Percentiles rank a stretch among this genome's conserved stretches.
Evolutionary conservation across 2,113 vertebrate genomes (phyloP).

Genomic region (Antechinus stuartii): DNA sequence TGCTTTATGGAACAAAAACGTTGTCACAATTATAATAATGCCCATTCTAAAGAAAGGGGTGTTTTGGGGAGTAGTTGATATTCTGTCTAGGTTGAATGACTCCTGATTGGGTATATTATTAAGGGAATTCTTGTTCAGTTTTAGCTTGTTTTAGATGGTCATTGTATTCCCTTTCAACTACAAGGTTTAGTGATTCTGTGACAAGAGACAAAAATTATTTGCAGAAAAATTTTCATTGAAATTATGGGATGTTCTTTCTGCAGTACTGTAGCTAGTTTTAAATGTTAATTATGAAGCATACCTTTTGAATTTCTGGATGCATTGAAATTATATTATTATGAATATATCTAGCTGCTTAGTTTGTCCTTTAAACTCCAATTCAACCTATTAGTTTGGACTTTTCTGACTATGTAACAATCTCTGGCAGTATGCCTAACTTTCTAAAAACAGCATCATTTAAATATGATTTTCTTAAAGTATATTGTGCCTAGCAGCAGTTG

Average conservation of each 20-base stretch:
- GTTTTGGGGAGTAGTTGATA: not conserved
- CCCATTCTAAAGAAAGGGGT: not conserved
- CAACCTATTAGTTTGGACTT: not conserved
- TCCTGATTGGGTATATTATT: not conserved
- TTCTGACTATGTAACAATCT: not conserved
- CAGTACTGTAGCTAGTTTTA: not conserved
- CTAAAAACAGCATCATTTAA: not conserved
- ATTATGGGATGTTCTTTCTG: not conserved
- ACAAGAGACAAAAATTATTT: not conserved
- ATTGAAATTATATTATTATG: not conserved
- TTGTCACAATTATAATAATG: not conserved
- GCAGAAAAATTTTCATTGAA: not conserved
- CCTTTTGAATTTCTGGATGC: not conserved
- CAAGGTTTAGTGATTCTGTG: not conserved
- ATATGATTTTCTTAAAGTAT: not conserved
- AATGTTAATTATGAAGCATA: not conserved
- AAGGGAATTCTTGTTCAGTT: not conserved
- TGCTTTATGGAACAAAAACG: too few species aligned
- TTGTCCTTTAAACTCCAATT: not conserved
- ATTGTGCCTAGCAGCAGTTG: not conserved
- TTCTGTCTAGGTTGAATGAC: not conserved
- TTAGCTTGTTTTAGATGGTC: not conserved
- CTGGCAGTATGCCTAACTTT: not conserved
- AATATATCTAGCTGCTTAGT: not conserved
- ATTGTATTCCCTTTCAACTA: not conserved